These are phyloP conservation scores for Cremastinae sp. DNA, from an alignment of 2,888 invertebrate genomes.

Conservation along the genomic window DNA sequence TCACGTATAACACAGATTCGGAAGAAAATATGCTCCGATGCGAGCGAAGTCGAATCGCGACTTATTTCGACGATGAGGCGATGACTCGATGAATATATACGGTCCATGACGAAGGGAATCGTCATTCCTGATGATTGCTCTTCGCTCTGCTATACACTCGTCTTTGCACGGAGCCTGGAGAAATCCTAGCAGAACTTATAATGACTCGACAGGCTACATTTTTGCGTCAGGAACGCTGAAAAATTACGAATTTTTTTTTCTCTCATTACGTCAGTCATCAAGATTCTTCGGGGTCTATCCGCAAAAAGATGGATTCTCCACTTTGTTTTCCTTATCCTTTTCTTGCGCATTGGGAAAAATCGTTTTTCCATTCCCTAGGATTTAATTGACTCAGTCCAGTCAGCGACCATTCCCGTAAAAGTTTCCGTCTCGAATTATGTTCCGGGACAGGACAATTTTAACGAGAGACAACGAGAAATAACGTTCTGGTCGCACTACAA, in stretches of 20 bases:
- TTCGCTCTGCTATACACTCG: neutral
- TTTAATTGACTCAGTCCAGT: constrained; percentile 31
- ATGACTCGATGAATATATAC: neutral
- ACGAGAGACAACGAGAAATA: constrained; percentile 46
- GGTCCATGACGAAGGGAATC: constrained; percentile 7
- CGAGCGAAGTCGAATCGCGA: neutral
- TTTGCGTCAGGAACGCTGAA: no score
- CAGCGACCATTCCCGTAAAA: constrained; percentile 19
- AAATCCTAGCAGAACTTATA: no score
- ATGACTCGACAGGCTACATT: no score
- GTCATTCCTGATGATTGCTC: neutral
- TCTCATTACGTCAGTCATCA: no score
- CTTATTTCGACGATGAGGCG: neutral
- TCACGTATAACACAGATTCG: neutral
- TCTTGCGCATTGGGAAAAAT: neutral
- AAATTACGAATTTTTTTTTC: no score
- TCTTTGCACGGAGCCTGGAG: no score
- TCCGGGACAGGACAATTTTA: constrained; percentile 58
- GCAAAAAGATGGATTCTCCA: neutral
- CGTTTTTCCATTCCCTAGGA: constrained; percentile 26
- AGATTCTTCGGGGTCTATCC: neutral
- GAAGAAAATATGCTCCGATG: neutral
- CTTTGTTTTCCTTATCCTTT: constrained; percentile 16
- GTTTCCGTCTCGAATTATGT: constrained; percentile 42
- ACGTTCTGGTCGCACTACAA: constrained; percentile 17